phyloP scores from a whole-genome alignment of 2,113 vertebrate genomes.

The Corythornis madagascariensis region DNA sequence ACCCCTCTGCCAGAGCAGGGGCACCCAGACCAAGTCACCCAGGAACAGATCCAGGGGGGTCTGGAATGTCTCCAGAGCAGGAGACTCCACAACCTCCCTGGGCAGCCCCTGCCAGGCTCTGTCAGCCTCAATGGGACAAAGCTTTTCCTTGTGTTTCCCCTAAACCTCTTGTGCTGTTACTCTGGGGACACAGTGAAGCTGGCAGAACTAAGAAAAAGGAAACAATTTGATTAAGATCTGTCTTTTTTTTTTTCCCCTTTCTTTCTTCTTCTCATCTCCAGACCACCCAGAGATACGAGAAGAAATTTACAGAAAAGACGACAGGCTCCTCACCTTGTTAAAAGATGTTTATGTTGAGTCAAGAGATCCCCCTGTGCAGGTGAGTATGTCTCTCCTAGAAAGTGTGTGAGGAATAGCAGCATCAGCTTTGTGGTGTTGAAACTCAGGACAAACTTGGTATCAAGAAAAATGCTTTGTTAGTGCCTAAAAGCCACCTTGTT shows the following conservation, averaged over 20 bases:
- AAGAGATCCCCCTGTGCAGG: constrained; percentile 76
- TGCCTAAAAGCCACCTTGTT: not conserved
- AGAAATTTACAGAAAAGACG: constrained; percentile 77
- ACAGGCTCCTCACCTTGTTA: constrained; percentile 77
- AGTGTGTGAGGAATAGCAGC: not conserved
- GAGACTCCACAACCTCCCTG: no score
- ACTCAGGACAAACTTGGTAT: not conserved
- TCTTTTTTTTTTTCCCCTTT: not conserved
- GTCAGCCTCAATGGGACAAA: no score
- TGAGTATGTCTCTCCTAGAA: constrained; percentile 51
- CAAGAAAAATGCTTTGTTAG: not conserved
- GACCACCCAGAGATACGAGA: constrained; percentile 53
- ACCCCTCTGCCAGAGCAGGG: no score
- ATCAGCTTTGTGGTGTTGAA: not conserved
- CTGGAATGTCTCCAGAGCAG: no score
- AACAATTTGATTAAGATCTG: rapidly evolving
- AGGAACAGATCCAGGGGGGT: no score
- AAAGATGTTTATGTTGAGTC: constrained; percentile 90
- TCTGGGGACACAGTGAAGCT: no score
- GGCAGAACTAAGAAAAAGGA: no score
- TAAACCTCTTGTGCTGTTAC: no score
- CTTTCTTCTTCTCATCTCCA: not conserved
- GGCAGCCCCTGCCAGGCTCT: no score
- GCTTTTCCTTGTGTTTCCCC: no score
- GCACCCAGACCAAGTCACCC: no score